Evolutionary conservation across 2,797 vertebrate genomes (phyloP), one percentile per base, ranked within the genome.

Genomic region (Streptopelia turtur): DNA sequence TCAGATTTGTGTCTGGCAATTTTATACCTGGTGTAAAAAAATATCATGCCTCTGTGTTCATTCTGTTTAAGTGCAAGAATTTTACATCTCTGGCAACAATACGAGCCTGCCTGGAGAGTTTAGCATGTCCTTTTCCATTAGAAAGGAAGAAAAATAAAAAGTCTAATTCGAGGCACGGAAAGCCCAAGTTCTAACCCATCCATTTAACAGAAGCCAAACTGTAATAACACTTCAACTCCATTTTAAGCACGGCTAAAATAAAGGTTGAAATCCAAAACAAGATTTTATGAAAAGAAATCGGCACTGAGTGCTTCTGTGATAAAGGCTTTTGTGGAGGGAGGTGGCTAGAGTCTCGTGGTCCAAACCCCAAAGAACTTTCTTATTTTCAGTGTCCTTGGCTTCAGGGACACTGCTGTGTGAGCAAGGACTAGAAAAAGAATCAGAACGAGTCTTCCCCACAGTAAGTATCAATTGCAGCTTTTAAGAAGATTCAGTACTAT

Each of bases 311-410:
- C 71, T 64, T 91, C 71, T 79, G 37, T 65, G 74, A 94, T 83
- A 95, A 91, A 87, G 69, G 65, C 65, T 94, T 87, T 66, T 66
- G 81, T 57, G 63, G n/a, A 55, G 57, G 83, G 74, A 85, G 80
- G 83, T 75, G 89, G 80, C 63, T 92, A 87, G 63, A 95, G 90
- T 77, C 94, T 93, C 69, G 12, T 85, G 88, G 91, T 94, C 71
- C 90, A 97, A 96, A 95, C 70, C 90, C 90, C 77, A 64, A 70
- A 95, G 90, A 81, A 10, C 47, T 57, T 82, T 83, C 69, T 94
- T 74, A 71, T 87, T 94, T 96, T 94, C 83, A 92, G 43, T 83
- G 93, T 85, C 96, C 93, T 89, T 96, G 92, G 94, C 94, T 92
- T 94, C 92, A 83, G 90, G 72, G 81, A 90, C 68, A 90, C 59